Base-by-base conservation (phyloP, 2,888 invertebrate species). In the Capitulum mitella region DNA sequence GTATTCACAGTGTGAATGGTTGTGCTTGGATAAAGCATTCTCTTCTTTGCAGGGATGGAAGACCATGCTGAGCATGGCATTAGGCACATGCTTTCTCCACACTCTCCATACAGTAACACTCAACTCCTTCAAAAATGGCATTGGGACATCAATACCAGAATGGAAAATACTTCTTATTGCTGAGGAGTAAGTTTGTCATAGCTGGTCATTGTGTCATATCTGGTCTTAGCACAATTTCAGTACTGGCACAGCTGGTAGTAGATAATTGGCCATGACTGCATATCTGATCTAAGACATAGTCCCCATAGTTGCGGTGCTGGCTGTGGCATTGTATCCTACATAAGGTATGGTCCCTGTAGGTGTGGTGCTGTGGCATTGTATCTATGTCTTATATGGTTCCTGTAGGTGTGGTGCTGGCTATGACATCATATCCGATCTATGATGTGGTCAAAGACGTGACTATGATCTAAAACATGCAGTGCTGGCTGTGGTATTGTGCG, bases 1-100 rank as follows among this genome's bases (percentile, higher is more conserved):
- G n/a, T n/a, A n/a, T n/a, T n/a, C n/a, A n/a, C n/a, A n/a, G n/a
- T n/a, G n/a, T n/a, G n/a, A n/a, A n/a, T n/a, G n/a, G n/a, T n/a
- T n/a, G n/a, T n/a, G n/a, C n/a, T n/a, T n/a, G n/a, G n/a, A n/a
- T n/a, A n/a, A n/a, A n/a, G n/a, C n/a, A n/a, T n/a, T n/a, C n/a
- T n/a, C n/a, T n/a, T n/a, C n/a, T n/a, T 58, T 58, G n/a, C 64
- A 64, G 64, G 64, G 26, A 5, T 64, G 64, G 64, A 64, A 64
- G 64, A 64, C 64, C 8, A 64, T 64, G 64, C 64, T 64, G 34
- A 29, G 34, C 29, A 19, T 64, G 19, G 64, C 64, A 2, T 8
- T 64, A 14, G 64, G 64, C 32, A 64, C 64, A 3, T 64, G 64
- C 19, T 6, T 64, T 0, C 34, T 64, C 6, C 64, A 64, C 19